Percentiles rank a stretch among this genome's conserved stretches.
Evolutionary conservation across 2,888 invertebrate genomes (phyloP).

Genomic region (Dichetophora obliterata): DNA sequence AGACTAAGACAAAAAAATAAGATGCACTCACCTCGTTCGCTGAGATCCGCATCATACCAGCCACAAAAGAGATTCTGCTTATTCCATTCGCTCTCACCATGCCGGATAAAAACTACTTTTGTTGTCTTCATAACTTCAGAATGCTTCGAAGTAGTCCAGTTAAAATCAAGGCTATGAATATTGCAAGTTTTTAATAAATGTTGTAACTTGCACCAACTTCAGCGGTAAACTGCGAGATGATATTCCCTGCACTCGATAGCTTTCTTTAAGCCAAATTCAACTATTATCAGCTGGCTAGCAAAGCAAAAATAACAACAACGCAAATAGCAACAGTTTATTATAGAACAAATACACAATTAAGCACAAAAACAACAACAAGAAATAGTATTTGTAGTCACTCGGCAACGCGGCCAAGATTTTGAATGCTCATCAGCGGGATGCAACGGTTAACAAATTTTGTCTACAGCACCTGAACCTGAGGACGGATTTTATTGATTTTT

Average conservation of each 20-base stretch:
- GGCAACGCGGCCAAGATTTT: background rate
- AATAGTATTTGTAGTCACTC: background rate
- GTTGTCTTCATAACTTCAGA: slow-evolving; percentile 50
- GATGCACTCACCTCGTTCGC: slow-evolving; percentile 75
- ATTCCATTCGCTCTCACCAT: slow-evolving; percentile 84
- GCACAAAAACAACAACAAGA: background rate
- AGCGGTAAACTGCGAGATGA: background rate
- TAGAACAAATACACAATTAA: background rate
- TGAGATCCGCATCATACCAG: slow-evolving; percentile 80
- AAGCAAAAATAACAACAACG: background rate
- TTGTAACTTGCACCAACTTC: no score
- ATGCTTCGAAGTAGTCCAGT: background rate
- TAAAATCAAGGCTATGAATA: background rate
- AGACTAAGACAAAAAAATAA: no score
- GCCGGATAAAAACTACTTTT: slow-evolving; percentile 73
- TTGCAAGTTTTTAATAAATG: background rate
- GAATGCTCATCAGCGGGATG: background rate
- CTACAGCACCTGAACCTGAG: background rate
- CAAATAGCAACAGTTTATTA: slow-evolving; percentile 9
- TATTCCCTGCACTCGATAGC: background rate
- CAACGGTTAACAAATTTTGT: slow-evolving; percentile 9
- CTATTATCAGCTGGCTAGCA: background rate
- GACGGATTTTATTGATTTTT: background rate
- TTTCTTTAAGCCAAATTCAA: background rate
- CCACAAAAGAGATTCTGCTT: slow-evolving; percentile 81